Evolutionary conservation across 2,113 vertebrate species (phyloP), one percentile per base, ranked within the genome.

Genomic region (human (Homo sapiens)): DNA sequence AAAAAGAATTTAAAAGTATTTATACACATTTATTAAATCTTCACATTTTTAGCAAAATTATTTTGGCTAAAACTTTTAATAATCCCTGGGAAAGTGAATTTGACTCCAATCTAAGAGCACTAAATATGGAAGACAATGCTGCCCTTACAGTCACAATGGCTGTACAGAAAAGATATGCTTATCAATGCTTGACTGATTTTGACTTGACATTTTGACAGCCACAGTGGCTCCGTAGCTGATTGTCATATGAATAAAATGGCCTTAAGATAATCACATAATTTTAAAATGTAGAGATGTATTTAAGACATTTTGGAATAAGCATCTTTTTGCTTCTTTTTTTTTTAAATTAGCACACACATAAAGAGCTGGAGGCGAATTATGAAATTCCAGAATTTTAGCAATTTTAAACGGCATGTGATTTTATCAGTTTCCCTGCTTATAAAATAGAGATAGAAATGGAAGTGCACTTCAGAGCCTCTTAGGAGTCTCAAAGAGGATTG

Each of bases 121-220:
- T 16, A 4, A 38, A 11, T 43, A 64, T 5, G 8, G 12, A 2
- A 2, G 35, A 66, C 5, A 27, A 14, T 0, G 1, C 8, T 50
- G 0, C 22, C 22, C 13, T 50, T n/a, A 45, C 1, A 18, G 11
- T 73, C 22, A 20, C 17, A 45, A 40, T 23, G 13, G 2, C 2
- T 45, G 16, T 11, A 22, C 4, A n/a, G 25, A n/a, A 27, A 50
- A 83, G 27, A 52, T 52, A 79, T 23, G 6, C 13, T 75, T 11
- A 10, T 40, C 22, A 13, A 6, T 66, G 20, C 27, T 45, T 82
- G 38, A 23, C 23, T 64, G 35, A 73, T 55, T 48, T 32, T 23
- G n/a, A 25, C 20, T 20, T 70, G 72, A 89, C n/a, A 75, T 68
- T 45, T 66, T 45, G 5, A 23, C 11, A 70, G 38, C 13, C 20